Evolutionary conservation across 1,140 invertebrate species (phyloP).

Genomic region (Drosophila micromelanica): DNA sequence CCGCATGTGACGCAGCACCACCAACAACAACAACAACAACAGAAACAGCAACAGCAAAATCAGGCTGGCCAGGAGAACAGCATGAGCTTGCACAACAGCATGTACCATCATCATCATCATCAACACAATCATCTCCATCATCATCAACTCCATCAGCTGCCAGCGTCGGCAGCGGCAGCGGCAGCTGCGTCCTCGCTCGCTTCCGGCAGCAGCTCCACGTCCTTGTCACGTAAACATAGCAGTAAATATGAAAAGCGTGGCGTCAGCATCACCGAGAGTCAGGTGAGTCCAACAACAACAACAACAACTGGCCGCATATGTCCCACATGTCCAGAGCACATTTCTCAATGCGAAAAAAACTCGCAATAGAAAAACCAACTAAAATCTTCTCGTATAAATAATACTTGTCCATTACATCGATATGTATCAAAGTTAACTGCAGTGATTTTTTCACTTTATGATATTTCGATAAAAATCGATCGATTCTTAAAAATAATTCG

Average conservation of each 20-base stretch:
- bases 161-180: slow-evolving; percentile 27
- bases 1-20: slow-evolving; percentile 82
- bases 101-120: slow-evolving; percentile 78
- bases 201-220: slow-evolving; percentile 62
- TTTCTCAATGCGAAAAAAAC: slow-evolving; percentile 6
- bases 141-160: slow-evolving; percentile 49
- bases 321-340: slow-evolving; percentile 5
- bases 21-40: slow-evolving; percentile 40
- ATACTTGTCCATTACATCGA: not conserved
- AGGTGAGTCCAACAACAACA: slow-evolving; percentile 63
- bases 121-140: slow-evolving; percentile 51
- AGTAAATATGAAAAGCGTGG: slow-evolving; percentile 84
- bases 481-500: too few species aligned
- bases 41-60: slow-evolving; percentile 44
- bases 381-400: not conserved
- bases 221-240: slow-evolving; percentile 80
- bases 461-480: too few species aligned
- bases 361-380: slow-evolving; percentile 1
- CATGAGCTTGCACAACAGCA: slow-evolving; percentile 78
- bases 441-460: too few species aligned
- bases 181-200: slow-evolving; percentile 45
- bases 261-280: slow-evolving; percentile 81
- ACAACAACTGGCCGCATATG: slow-evolving; percentile 8
- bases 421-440: too few species aligned
- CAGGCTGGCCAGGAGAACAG: slow-evolving; percentile 60